A percentile compares a stretch with the other conserved stretches of the same genome.
These are phyloP conservation scores for Synanthedon tipuliformis DNA, from an alignment of 2,888 invertebrate species.

Conservation along the genomic window DNA sequence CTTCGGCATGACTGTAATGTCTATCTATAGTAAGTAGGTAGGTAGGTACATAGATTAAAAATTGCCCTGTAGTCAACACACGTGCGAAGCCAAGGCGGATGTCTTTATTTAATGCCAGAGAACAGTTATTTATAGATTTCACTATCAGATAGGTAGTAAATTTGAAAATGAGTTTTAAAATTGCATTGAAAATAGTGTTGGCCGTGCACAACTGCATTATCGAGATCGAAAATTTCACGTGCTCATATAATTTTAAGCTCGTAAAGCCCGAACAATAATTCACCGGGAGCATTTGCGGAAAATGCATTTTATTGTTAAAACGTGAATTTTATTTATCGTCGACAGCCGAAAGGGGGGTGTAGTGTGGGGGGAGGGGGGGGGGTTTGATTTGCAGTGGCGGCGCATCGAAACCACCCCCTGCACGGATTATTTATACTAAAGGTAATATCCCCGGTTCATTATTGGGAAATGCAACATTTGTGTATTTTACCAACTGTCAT, in stretches of 20 bases:
- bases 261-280: slow-evolving; percentile 66
- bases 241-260: slow-evolving; percentile 70
- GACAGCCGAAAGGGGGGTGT: slow-evolving; percentile 49
- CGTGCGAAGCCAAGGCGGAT: background rate
- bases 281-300: slow-evolving; percentile 69
- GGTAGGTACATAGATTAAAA: slow-evolving; percentile 29
- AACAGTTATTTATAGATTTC: too few species aligned
- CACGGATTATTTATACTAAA: slow-evolving; percentile 67
- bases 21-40: background rate
- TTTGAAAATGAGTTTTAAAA: background rate
- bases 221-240: slow-evolving; percentile 68
- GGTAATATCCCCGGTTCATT: slow-evolving; percentile 67
- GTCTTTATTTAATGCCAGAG: slow-evolving; percentile 3
- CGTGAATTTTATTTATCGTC: slow-evolving; percentile 70
- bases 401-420: slow-evolving; percentile 65
- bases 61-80: slow-evolving; percentile 22
- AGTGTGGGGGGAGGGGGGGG: slow-evolving; percentile 34
- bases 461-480: slow-evolving; percentile 66
- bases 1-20: too few species aligned
- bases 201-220: slow-evolving; percentile 47
- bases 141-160: background rate
- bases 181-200: slow-evolving; percentile 47
- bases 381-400: slow-evolving; percentile 65
- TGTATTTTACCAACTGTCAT: slow-evolving; percentile 55
- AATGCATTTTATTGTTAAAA: slow-evolving; percentile 72